Base-by-base conservation (phyloP, 2,888 invertebrate species). In the Caenorhabditis sp. region DNA sequence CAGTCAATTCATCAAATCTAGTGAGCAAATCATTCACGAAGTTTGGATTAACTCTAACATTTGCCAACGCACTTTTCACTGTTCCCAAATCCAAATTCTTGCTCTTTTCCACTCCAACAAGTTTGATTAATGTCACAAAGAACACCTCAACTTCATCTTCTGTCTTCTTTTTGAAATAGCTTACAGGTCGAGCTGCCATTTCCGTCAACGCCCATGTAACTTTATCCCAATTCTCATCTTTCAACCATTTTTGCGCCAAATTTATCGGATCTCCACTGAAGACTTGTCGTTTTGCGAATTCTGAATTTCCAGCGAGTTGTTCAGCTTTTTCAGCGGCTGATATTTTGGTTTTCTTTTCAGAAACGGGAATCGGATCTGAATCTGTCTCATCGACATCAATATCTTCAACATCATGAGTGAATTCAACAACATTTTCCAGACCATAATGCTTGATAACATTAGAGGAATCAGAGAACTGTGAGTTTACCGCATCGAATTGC, bases 191-290 rank as follows among this genome's bases (percentile, higher is more conserved):
- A 4, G 38, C 25, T 0, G 72, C 20, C 73, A 82, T 78, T 49
- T 80, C 81, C 12, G 76, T 74, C 58, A 81, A 53, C 17, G 82
- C 81, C 78, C 79, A 78, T n/a, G 61, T 59, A 5, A 82, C 59
- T 31, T 74, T 70, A 10, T 73, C 71, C 72, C 78, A 76, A 21
- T 81, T 70, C 10, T 62, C 56, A 10, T 63, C 50, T 3, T 71
- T 49, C 7, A 77, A 52, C 79, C 79, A 82, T 65, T 74, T 61
- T 5, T 59, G n/a, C 17, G 79, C 77, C 59, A 80, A 68, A 26
- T 71, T 76, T 17, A 82, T 67, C 20, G 82, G 81, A 70, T 82
- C 82, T n/a, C 81, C 81, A 12, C 63, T 59, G 63, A 82, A 80
- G 3, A 63, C 65, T 59, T 76, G 60, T 27, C 77, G 58, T 56